Conservation (phyloP, 2,113 vertebrate genomes). For the Xenopus tropicalis region UCB_Xtro_10.0 CM004444.2:92440501-92441000, state of each 20-base stretch:
- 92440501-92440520: no score
- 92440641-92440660: slow-evolving; percentile 5
- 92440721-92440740: slow-evolving; percentile 36
- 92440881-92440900: slow-evolving; percentile 22
- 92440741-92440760: slow-evolving; percentile 40
- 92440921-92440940: slow-evolving; percentile 44
- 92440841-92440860: slow-evolving; percentile 39
- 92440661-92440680: slow-evolving; percentile 7
- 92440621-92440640: no score
- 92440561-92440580: no score
- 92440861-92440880: slow-evolving; percentile 31
- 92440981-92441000: slow-evolving; percentile 48
- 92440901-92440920: slow-evolving; percentile 38
- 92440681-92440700: neutral
- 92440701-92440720: slow-evolving; percentile 35
- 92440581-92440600: no score
- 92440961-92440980: slow-evolving; percentile 33
- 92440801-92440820: slow-evolving; percentile 41
- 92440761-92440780: slow-evolving; percentile 34
- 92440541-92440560: no score
- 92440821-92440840: slow-evolving; percentile 41
- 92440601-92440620: no score
- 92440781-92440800: slow-evolving; percentile 45
- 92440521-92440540: no score
- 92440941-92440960: slow-evolving; percentile 35